A percentile compares a stretch with the other conserved stretches of the same genome.
These are phyloP conservation scores for Ephestia elutella DNA, from an alignment of 1,140 invertebrate genomes.

Conservation along the genomic window DNA sequence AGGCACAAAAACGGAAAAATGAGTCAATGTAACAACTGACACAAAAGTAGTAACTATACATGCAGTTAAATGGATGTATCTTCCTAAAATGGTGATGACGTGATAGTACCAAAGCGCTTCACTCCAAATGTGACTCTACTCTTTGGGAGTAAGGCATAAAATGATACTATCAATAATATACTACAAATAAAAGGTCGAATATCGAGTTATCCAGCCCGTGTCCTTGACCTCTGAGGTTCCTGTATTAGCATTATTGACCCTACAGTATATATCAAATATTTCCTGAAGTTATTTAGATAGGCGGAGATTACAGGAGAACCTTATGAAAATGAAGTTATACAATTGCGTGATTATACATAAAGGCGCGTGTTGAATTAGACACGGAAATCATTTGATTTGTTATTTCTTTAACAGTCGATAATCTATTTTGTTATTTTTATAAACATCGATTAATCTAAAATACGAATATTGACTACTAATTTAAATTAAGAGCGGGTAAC, in stretches of 20 bases:
- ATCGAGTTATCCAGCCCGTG: background rate
- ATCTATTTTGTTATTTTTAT: no score
- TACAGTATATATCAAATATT: background rate
- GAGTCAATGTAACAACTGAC: background rate
- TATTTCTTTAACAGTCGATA: no score
- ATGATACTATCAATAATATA: background rate
- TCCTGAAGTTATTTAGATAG: no score
- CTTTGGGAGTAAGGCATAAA: background rate
- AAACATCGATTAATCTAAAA: no score
- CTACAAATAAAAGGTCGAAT: background rate
- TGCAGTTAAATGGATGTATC: background rate
- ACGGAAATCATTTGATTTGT: no score
- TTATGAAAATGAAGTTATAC: no score
- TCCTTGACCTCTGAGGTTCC: background rate
- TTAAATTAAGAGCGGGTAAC: no score
- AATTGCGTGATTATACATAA: no score
- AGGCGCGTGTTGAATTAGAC: no score
- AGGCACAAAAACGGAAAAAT: background rate
- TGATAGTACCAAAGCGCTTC: background rate
- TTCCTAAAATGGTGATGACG: background rate
- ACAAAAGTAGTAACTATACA: background rate
- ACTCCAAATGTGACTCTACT: background rate
- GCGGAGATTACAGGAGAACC: no score
- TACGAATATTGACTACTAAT: no score
- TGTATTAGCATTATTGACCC: background rate